Base-by-base conservation (phyloP, 2,888 invertebrate species). In the Anthoptus insignis region DNA sequence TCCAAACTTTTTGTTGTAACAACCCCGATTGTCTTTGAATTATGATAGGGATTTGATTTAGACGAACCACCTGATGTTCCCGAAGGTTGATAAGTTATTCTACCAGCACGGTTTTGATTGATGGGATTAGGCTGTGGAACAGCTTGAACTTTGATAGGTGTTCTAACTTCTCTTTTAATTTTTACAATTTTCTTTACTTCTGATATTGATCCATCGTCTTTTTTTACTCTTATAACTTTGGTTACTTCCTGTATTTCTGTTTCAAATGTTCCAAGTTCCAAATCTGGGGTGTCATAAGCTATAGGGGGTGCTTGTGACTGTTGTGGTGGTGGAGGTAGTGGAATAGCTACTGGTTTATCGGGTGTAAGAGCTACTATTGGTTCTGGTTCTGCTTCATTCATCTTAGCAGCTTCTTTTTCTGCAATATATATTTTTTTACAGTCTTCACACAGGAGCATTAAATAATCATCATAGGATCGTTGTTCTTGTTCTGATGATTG, bases 181-280 rank as follows among this genome's bases (percentile, higher is more conserved):
- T 70, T 81, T 11, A 81, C 71, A 3, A 78, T 72, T 66, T 76
- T 81, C 65, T 71, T 81, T 58, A 78, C 77, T 65, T 81, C 81
- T 29, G 56, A 74, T 2, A 82, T 65, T 0, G 80, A 76, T 3
- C 83, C 84, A 57, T 84, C 81, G 60, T 78, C 73, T 42, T 80
- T 80, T 71, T 69, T 76, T 2, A 72, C 71, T 64, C 81, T 75
- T 7, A 78, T 57, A 19, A 81, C 76, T 74, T 78, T 80, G 2
- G 75, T 78, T 6, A 81, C 78, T 75, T 81, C 73, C 70, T 81
- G 73, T 19, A 79, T 69, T 59, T 83, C 81, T 4, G 76, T 78
- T 67, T 75, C 76, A 63, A 78, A 76, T 5, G 70, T 73, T 3
- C 78, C 81, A 37, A 81, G 64, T 34, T 77, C 76, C 63, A 76